Evolutionary conservation across 2,113 vertebrate genomes (phyloP), one percentile per base, ranked within the genome.

Genomic region (Nansenia antarctica): DNA sequence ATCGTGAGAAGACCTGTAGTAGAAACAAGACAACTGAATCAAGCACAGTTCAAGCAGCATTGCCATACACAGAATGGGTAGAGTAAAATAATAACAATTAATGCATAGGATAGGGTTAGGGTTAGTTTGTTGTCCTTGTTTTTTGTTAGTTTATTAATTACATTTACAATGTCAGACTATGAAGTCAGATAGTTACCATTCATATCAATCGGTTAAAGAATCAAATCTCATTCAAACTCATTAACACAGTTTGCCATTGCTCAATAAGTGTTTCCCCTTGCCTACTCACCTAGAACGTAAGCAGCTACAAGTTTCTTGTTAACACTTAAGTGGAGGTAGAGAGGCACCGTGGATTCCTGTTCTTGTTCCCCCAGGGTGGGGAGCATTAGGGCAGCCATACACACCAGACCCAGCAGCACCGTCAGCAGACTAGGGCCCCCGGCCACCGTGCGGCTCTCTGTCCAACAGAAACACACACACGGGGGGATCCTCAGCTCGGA

Each of bases 291-390:
- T 82, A 99, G 95, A 88, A 99, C 96, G 80, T 99, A 99, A 95
- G 98, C 98, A 94, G 98, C 98, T 86, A 99, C 98, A 88, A 99
- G 93, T 92, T 99, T 99, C 84, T 98, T 98, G 94, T 98, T 99
- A 93, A 98, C 95, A 94, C 96, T 99, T 95, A 99, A 95, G 89
- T 99, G 97, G 95, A 99, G 96, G 96, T 98, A 99, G 96, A 98
- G 94, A 95, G 98, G 98, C 94, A 98, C 96, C 83, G 95, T 90
- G 81, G 96, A 97, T 90, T 96, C 97, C 88, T 94, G 89, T 90
- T 96, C 97, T 88, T 94, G 89, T 90, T 99, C 98, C 82, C 97
- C 98, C 88, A 96, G 82, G 0, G 98, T 98, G 14, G 98, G 98
- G 82, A 99, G 95, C 96, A 98, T 98, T 70, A 99, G 94, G 82